Evolutionary conservation across 2,797 vertebrate species (phyloP), one percentile per base, ranked within the genome.

Genomic region (Macroramphosus scolopax): DNA sequence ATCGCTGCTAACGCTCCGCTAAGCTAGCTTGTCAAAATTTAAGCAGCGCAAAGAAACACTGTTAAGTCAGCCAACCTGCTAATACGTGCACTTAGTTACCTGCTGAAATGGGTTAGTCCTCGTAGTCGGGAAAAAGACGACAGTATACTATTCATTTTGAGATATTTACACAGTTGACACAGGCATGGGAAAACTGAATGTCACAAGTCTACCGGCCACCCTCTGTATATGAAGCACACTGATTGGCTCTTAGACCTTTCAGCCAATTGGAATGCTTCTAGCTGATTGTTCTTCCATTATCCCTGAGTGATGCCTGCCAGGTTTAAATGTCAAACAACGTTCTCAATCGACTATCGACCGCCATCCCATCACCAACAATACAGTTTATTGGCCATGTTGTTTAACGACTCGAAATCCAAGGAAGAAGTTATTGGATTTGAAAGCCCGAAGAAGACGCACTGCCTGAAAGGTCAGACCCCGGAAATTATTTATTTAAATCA

Each of bases 121-220:
- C 68, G 18, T 17, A 89, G 56, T 4, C 78, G 53, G 8, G 51
- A 71, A 20, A 88, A 47, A 10, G 73, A 66, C 6, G 72, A 52
- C 1, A 70, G 15, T 9, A 87, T 42, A 1, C 55, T 6, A 37
- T 78, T 89, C 86, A 90, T 90, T 54, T 63, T 75, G 6, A 29
- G n/a, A 33, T 45, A 40, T 49, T 37, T 14, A 39, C 0, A 34
- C 9, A 32, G 10, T 44, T 11, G 32, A 49, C 34, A 35, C 11
- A 36, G 12, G 42, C 44, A 63, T 48, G 12, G 5, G 25, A 7
- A 31, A 17, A 13, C 2, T 68, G 73, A 85, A 87, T 63, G 82
- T 86, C 83, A 84, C 34, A 8, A 13, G 20, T 18, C 43, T 39
- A 24, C 10, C n/a, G n/a, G n/a, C n/a, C n/a, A n/a, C n/a, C n/a